Evolutionary conservation across 1,140 invertebrate genomes (phyloP).

Genomic region (Nylanderia fulva): DNA sequence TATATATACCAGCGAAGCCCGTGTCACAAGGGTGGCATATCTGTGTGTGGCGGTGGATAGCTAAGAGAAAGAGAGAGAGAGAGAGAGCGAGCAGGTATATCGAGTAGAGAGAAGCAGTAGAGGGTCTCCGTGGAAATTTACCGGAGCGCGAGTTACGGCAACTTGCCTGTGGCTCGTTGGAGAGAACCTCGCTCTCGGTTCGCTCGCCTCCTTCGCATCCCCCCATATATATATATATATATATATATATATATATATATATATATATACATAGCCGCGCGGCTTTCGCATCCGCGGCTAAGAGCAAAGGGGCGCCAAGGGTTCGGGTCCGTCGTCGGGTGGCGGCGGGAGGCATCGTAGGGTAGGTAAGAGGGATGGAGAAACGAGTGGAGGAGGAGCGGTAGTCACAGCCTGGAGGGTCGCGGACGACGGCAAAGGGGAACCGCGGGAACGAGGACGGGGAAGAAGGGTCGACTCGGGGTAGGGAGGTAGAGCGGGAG

Average conservation of each 20-base stretch:
- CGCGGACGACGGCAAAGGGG: slow-evolving; percentile 39
- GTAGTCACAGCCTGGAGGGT: slow-evolving; percentile 72
- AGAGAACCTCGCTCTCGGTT: slow-evolving; percentile 56
- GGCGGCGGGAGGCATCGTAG: slow-evolving; percentile 74
- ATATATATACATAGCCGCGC: slow-evolving; percentile 71
- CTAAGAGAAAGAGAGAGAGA: slow-evolving; percentile 18
- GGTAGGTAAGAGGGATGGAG: slow-evolving; percentile 69
- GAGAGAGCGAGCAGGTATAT: slow-evolving; percentile 19
- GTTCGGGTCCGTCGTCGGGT: slow-evolving; percentile 78
- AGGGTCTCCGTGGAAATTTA: slow-evolving; percentile 79
- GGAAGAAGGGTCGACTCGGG: slow-evolving; percentile 2
- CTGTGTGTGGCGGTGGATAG: neutral
- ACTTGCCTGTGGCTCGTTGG: slow-evolving; percentile 70
- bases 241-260: no score
- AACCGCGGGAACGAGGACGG: neutral
- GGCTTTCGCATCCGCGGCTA: slow-evolving; percentile 77
- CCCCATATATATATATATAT: no score
- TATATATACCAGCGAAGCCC: neutral
- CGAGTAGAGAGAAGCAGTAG: slow-evolving; percentile 54
- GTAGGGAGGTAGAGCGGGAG: slow-evolving; percentile 18
- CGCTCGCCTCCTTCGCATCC: slow-evolving; percentile 42
- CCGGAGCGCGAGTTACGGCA: slow-evolving; percentile 77
- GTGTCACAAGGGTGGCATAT: slow-evolving; percentile 4
- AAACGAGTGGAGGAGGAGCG: slow-evolving; percentile 49
- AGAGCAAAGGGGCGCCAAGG: slow-evolving; percentile 78